These are phyloP conservation scores for Allolobophora icterica DNA, from an alignment of 2,888 invertebrate species.

Conservation along the genomic window DNA sequence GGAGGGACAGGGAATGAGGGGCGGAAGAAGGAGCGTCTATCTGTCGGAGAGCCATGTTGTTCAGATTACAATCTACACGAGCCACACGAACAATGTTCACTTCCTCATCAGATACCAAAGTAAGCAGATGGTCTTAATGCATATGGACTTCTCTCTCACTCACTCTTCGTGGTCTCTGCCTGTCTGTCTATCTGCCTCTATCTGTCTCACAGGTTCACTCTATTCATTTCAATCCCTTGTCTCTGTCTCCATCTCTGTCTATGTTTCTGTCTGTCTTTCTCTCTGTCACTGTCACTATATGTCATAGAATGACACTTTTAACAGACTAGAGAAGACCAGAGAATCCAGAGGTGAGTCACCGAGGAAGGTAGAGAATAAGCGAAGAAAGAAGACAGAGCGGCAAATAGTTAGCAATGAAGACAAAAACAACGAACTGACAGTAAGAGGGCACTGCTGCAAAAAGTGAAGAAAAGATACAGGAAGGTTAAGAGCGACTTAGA, in stretches of 20 bases:
- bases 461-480: too few relatives aligned
- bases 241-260: background rate
- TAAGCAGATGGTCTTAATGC: background rate
- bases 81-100: background rate
- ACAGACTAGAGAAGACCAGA: too few relatives aligned
- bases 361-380: too few relatives aligned
- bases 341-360: too few relatives aligned
- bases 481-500: background rate
- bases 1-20: background rate
- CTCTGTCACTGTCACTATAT: background rate
- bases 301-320: background rate
- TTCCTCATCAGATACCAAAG: slow-evolving; percentile 29
- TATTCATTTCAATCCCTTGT: too few relatives aligned
- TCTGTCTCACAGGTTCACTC: too few relatives aligned
- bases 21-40: background rate
- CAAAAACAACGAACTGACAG: too few relatives aligned
- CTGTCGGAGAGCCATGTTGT: background rate
- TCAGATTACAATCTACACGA: slow-evolving; percentile 22
- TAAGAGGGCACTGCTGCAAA: too few relatives aligned
- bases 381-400: too few relatives aligned
- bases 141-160: background rate
- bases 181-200: background rate
- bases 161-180: background rate
- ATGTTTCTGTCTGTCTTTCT: background rate
- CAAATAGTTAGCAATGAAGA: too few relatives aligned